Evolutionary conservation across 2,113 vertebrate species (phyloP).

Genomic region (Amblyopsis rosae): DNA sequence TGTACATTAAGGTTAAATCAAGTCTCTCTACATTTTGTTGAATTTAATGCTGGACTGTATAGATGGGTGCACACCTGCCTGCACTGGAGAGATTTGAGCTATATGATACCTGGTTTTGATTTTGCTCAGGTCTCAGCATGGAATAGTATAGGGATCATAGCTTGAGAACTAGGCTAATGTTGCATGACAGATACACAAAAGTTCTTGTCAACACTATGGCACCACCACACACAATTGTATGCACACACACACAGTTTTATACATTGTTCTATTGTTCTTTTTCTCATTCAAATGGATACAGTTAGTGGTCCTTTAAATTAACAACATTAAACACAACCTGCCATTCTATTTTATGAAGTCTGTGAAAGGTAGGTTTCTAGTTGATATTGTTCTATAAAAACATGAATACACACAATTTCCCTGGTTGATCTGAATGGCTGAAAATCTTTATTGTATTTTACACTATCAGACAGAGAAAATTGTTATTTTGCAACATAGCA

Average conservation of each 20-base stretch:
- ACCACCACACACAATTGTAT: slow-evolving; percentile 27
- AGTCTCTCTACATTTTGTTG: no score
- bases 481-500: slow-evolving; percentile 68
- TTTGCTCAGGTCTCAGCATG: slow-evolving; percentile 16
- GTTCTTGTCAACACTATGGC: slow-evolving; percentile 28
- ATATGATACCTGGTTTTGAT: not conserved
- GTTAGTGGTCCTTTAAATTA: slow-evolving; percentile 37
- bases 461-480: slow-evolving; percentile 59
- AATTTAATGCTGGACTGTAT: no score
- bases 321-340: slow-evolving; percentile 16
- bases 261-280: slow-evolving; percentile 68
- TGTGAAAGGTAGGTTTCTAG: not conserved
- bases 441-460: slow-evolving; percentile 74
- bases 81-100: no score
- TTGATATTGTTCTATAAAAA: slow-evolving; percentile 21
- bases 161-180: not conserved
- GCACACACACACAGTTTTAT: slow-evolving; percentile 39
- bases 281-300: slow-evolving; percentile 19
- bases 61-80: no score
- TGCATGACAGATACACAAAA: slow-evolving; percentile 21
- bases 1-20: no score
- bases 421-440: slow-evolving; percentile 45
- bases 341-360: not conserved
- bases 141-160: slow-evolving; percentile 5
- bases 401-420: slow-evolving; percentile 40